These are phyloP conservation scores for Drosophila biarmipes DNA, from an alignment of 1,140 invertebrate genomes.

Conservation along the genomic window DNA sequence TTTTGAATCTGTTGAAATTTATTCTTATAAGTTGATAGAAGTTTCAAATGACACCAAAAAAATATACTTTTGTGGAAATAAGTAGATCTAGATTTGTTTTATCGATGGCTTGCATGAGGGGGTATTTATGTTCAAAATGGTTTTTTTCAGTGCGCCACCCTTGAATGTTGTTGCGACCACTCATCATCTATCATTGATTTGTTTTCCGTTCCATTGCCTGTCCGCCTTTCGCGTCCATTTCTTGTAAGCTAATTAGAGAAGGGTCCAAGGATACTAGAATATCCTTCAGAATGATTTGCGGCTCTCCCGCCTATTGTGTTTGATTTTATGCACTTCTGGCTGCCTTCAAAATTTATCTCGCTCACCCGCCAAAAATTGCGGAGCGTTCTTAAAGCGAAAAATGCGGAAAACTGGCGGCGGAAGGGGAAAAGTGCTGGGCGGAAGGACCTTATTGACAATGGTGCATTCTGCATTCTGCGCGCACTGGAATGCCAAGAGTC, in stretches of 20 bases:
- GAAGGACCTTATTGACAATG: slow-evolving; percentile 35
- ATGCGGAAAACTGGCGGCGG: neutral
- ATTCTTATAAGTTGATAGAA: no score
- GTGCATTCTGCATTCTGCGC: slow-evolving; percentile 33
- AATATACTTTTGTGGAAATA: no score
- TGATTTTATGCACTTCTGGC: slow-evolving; percentile 32
- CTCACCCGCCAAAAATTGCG: slow-evolving; percentile 12
- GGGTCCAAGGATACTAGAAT: slow-evolving; percentile 9
- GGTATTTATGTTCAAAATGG: no score
- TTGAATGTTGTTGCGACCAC: slow-evolving; percentile 7
- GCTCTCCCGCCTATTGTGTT: slow-evolving; percentile 11
- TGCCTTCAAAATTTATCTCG: slow-evolving; percentile 8
- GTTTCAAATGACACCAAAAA: no score
- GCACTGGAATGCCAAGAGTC: slow-evolving; percentile 45
- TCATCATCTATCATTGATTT: slow-evolving; percentile 29
- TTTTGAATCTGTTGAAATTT: no score
- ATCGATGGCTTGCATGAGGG: no score
- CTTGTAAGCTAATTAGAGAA: slow-evolving; percentile 5
- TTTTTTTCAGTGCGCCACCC: slow-evolving; percentile 4
- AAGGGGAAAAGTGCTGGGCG: slow-evolving; percentile 5
- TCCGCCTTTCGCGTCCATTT: neutral
- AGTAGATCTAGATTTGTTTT: no score
- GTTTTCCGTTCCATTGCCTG: slow-evolving; percentile 12
- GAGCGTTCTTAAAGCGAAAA: slow-evolving; percentile 19
- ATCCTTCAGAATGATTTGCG: slow-evolving; percentile 24